Evolutionary conservation across 2,797 vertebrate genomes (phyloP).

Genomic region (Sebastes taczanowskii): DNA sequence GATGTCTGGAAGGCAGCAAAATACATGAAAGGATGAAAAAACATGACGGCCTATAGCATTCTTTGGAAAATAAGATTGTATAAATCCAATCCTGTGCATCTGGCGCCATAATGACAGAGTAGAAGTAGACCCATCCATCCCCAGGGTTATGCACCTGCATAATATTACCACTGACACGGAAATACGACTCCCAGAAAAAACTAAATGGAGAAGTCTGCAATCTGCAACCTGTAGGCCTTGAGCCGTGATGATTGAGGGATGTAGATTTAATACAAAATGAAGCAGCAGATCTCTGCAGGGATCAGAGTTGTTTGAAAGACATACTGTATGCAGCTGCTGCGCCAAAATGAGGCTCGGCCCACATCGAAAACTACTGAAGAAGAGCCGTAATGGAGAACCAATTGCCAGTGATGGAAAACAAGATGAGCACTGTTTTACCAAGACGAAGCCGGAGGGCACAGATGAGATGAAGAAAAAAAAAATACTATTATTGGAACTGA

Average conservation of each 20-base stretch:
- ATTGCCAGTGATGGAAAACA: slow-evolving; percentile 45
- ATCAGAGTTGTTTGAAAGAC: not conserved
- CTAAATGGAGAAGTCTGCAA: not conserved
- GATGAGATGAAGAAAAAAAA: slow-evolving; percentile 19
- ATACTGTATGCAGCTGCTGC: not conserved
- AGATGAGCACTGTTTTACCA: slow-evolving; percentile 33
- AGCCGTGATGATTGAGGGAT: not conserved
- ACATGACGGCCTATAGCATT: not conserved
- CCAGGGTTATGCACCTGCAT: not conserved
- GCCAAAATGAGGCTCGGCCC: not conserved
- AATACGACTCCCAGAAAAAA: not conserved
- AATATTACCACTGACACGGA: not conserved
- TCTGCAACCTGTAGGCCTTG: not conserved
- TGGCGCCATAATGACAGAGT: not conserved
- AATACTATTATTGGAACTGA: slow-evolving; percentile 15
- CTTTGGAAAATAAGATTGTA: not conserved
- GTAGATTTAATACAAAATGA: not conserved
- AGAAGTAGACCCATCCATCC: not conserved
- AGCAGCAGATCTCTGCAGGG: not conserved
- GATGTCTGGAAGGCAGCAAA: not conserved
- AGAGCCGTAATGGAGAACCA: slow-evolving; percentile 5
- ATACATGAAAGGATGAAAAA: not conserved
- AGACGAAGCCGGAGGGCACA: slow-evolving; percentile 16
- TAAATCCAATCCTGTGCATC: not conserved
- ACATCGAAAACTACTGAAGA: not conserved